Conservation (phyloP, 2,113 vertebrate genomes). For the Ceyx cyanopectus region DNA sequence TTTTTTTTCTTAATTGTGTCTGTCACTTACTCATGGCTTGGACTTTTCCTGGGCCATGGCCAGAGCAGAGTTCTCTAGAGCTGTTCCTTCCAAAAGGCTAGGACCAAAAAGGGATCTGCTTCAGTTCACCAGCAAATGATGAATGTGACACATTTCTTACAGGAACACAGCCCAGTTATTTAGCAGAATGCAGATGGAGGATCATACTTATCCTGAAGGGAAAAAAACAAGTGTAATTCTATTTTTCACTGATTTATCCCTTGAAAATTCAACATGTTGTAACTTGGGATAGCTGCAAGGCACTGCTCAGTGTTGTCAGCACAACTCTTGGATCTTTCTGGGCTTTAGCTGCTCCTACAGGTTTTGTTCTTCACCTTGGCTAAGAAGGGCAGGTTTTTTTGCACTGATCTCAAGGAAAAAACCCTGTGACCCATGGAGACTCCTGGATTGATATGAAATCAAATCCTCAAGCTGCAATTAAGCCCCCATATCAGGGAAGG, state of each 20-base stretch:
- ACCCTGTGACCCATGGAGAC: not conserved
- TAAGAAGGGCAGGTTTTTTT: not conserved
- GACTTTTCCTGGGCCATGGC: constrained; percentile 12
- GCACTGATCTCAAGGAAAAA: not conserved
- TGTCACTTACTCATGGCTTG: not conserved
- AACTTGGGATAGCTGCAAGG: not conserved
- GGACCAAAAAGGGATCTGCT: not conserved
- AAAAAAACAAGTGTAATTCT: not conserved
- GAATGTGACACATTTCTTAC: not conserved
- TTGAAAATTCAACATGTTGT: not conserved
- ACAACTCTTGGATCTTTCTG: not conserved
- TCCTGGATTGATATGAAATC: not conserved
- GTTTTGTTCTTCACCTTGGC: not conserved
- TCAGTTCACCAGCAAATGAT: not conserved
- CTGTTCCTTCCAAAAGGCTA: not conserved
- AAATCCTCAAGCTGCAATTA: not conserved
- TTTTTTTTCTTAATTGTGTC: not conserved
- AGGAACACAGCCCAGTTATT: not conserved
- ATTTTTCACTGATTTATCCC: not conserved
- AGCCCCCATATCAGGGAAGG: not conserved
- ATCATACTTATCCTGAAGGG: not conserved
- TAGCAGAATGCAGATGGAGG: not conserved
- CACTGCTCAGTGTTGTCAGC: not conserved
- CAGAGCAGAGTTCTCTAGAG: constrained; percentile 21
- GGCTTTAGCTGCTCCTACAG: not conserved